phyloP scores from a whole-genome alignment of 2,888 invertebrate species.

The Amphiduros pacificus region DNA sequence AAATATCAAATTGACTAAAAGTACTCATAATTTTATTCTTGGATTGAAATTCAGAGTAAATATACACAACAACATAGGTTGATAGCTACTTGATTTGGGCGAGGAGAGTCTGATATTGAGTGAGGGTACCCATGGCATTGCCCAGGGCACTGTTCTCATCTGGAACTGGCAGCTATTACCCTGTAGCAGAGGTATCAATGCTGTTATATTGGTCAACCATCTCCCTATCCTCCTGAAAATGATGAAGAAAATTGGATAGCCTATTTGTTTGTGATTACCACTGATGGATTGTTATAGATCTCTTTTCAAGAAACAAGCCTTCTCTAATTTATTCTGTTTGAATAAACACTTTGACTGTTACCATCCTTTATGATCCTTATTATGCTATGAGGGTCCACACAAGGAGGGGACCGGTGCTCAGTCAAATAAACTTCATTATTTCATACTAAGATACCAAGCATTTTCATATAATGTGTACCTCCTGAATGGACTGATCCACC shows the following conservation, averaged over 20 bases:
- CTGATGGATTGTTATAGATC: no score
- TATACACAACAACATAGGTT: background rate
- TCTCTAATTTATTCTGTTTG: no score
- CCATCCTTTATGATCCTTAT: no score
- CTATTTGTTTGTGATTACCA: no score
- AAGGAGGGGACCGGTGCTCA: background rate
- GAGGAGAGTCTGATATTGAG: constrained; percentile 35
- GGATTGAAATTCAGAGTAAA: background rate
- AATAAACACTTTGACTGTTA: no score
- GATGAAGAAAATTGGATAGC: background rate
- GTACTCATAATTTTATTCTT: background rate
- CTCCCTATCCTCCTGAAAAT: constrained; percentile 36
- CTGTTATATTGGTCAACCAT: constrained; percentile 40
- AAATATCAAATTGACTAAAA: background rate
- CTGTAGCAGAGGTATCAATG: constrained; percentile 36
- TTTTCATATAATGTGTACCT: no score
- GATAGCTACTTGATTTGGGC: background rate
- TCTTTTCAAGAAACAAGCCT: no score
- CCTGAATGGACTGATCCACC: constrained; percentile 43
- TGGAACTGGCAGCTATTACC: constrained; percentile 34
- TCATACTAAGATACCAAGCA: no score
- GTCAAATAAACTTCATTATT: no score
- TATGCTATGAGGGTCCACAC: no score
- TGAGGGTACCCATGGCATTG: constrained; percentile 38
- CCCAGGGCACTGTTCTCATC: constrained; percentile 39